Evolutionary conservation across 2,113 vertebrate species (phyloP), one percentile per base, ranked within the genome.

Genomic region (Dicerorhinus sumatrensis): DNA sequence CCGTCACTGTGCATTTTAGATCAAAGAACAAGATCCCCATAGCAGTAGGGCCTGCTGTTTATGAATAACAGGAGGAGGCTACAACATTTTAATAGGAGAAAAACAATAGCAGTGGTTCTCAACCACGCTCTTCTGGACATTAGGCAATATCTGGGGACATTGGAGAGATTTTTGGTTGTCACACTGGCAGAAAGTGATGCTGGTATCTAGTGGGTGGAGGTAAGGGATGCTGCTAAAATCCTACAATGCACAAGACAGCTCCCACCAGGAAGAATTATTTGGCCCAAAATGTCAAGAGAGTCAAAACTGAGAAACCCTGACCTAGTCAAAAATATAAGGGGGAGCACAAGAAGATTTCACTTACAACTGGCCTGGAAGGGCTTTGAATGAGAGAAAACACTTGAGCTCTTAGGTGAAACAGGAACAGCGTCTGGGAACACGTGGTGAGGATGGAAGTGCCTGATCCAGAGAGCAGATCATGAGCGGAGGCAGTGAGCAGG

Each of bases 241-340:
- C 16, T 14, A 23, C 3, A 8, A 4, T 10, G 11, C 0, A 3
- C 7, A 8, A 7, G 62, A n/a, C 4, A 14, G 2, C 21, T 29
- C 27, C 60, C 23, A 13, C 33, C 9, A 6, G 20, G n/a, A 36
- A 67, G 33, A 83, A 70, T 20, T 9, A 23, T 33, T 31, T 51
- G 83, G 17, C 33, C 17, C 92, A 10, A 54, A 63, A 21, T 17
- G 10, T 39, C 48, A 51, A 27, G 1, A 42, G 7, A 33, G 48
- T n/a, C 17, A 33, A 94, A 63, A 54, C 16, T 16, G 72, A 65
- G 54, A 62, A 31, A 31, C 1, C 9, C 13, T 2, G 27, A 17
- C 69, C 60, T 48, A 8, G 87, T 31, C 12, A 36, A 1, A 69
- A 46, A 6, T 2, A 17, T 21, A n/a, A 56, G n/a, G 51, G 12